A percentile compares a stretch with the other conserved stretches of the same genome.
These are phyloP conservation scores for Malurus splendens DNA, from an alignment of 2,797 vertebrate species.

Conservation along the genomic window DNA sequence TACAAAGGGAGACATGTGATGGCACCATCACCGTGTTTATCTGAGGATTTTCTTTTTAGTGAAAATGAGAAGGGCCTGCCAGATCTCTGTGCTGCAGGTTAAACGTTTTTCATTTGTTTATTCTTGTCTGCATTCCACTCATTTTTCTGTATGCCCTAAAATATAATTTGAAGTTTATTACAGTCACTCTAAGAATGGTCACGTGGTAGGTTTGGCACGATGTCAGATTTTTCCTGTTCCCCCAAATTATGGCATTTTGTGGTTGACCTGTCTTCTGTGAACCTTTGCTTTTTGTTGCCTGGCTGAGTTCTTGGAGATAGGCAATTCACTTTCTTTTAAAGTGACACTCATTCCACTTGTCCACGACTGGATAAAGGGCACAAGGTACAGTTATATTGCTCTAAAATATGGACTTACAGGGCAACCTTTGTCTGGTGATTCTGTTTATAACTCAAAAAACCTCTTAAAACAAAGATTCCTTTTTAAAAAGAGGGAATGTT, in stretches of 20 bases:
- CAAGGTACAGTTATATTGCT: neutral
- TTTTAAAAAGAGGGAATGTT: neutral
- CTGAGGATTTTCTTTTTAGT: constrained; percentile 8
- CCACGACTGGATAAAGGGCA: neutral
- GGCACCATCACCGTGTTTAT: neutral
- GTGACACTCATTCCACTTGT: neutral
- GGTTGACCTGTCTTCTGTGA: neutral
- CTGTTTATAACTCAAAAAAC: neutral
- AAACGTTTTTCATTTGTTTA: constrained; percentile 37
- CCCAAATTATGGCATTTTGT: neutral
- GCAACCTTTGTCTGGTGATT: neutral
- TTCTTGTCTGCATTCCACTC: constrained; percentile 45
- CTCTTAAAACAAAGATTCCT: neutral
- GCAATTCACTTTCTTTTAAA: neutral
- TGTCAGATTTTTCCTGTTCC: neutral
- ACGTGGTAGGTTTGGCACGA: neutral
- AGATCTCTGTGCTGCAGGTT: constrained; percentile 34
- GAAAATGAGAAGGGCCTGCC: constrained; percentile 4
- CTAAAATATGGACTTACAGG: neutral
- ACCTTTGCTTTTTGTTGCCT: neutral
- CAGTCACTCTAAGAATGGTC: neutral
- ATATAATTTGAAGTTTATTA: constrained; percentile 41
- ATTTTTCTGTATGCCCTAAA: constrained; percentile 5
- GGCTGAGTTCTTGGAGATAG: neutral
- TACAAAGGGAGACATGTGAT: neutral